Conservation (phyloP, 2,113 vertebrate genomes). For the Sapayoa aenigma region DNA sequence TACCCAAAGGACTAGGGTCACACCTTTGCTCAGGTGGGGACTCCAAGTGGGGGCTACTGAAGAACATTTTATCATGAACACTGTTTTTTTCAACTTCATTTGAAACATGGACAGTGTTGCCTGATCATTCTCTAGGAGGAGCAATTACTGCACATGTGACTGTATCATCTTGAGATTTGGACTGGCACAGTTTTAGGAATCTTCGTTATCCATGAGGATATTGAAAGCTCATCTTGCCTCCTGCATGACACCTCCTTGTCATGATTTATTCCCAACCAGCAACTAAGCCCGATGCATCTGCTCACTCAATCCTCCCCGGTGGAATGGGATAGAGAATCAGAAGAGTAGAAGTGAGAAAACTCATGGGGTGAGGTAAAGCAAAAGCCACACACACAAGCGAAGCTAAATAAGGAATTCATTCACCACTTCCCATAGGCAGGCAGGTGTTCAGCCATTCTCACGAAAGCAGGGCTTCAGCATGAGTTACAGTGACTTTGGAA, state of each 20-base stretch:
- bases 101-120: neutral
- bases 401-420: neutral
- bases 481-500: accelerated
- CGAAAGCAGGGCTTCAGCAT: neutral
- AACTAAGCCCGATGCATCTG: neutral
- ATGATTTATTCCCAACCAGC: neutral
- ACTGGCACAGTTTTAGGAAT: neutral
- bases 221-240: neutral
- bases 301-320: neutral
- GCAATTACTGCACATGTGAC: neutral
- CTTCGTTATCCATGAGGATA: neutral
- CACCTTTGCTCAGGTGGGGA: neutral
- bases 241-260: neutral
- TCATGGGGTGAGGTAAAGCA: neutral
- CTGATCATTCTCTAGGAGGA: neutral
- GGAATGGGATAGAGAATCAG: neutral
- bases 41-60: neutral
- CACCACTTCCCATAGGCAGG: neutral
- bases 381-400: neutral
- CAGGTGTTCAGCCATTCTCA: neutral
- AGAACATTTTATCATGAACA: neutral
- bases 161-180: neutral
- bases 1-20: neutral
- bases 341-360: neutral
- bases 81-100: neutral